Evolutionary conservation across 2,888 invertebrate species (phyloP).

Genomic region (Campoletis raptor): DNA sequence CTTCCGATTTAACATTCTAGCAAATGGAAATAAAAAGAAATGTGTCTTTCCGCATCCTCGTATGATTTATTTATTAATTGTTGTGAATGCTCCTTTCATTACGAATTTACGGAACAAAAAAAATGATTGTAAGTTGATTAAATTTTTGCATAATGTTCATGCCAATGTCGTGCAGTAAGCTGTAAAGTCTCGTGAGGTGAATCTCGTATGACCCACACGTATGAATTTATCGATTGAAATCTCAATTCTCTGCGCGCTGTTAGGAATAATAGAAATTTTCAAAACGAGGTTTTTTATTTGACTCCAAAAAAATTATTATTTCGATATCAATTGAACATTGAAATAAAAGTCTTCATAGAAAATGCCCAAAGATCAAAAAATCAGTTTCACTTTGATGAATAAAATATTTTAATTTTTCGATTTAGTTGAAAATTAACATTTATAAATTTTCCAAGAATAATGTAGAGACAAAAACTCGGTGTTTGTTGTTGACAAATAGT

Average conservation of each 20-base stretch:
- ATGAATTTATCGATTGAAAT: constrained; percentile 40
- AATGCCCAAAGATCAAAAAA: not conserved
- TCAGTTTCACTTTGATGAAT: not conserved
- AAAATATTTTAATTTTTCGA: not conserved
- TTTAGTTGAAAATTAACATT: not conserved
- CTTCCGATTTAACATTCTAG: not conserved
- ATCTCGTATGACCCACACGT: constrained; percentile 20
- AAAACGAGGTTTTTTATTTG: not conserved
- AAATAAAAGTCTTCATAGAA: not conserved
- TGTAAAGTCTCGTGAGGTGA: constrained; percentile 33
- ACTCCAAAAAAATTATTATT: not conserved
- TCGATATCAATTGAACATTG: not conserved
- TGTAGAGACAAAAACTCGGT: not conserved
- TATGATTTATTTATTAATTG: not conserved
- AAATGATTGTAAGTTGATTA: too few species aligned
- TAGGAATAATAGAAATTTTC: not conserved
- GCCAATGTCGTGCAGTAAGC: constrained; percentile 51
- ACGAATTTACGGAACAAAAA: too few species aligned
- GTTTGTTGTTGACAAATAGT: not conserved
- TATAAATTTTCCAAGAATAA: too few species aligned
- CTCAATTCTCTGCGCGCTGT: not conserved
- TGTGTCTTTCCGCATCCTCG: not conserved
- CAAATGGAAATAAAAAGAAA: not conserved
- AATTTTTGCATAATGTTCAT: constrained; percentile 50
- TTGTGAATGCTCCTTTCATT: too few species aligned